Conservation (phyloP, 2,797 vertebrate genomes). For the Sebastes trivittatus region DNA sequence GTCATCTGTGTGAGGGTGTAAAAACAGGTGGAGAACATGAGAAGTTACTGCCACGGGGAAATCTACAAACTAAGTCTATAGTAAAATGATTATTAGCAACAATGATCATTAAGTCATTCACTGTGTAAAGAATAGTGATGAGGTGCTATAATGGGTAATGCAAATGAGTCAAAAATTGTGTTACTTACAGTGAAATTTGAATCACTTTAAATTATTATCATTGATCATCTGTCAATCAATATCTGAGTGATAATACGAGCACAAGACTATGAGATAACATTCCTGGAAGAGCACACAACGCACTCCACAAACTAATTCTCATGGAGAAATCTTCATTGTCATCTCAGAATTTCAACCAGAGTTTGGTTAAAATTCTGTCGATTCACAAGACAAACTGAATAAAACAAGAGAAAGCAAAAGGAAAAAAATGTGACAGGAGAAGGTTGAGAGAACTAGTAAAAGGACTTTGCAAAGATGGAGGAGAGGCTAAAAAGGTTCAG, state of each 20-base stretch:
- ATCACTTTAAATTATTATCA: conserved; percentile 45
- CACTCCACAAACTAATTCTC: conserved; percentile 70
- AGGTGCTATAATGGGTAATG: conserved; percentile 74
- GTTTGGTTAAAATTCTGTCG: conserved; percentile 85
- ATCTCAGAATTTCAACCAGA: conserved; percentile 85
- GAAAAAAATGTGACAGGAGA: conserved; percentile 82
- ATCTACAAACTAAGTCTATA: neutral
- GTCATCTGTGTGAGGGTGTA: conserved; percentile 88
- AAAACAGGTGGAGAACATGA: conserved; percentile 69
- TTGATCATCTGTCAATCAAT: conserved; percentile 63
- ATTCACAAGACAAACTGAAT: conserved; percentile 82
- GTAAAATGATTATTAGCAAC: conserved; percentile 8
- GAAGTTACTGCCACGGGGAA: conserved; percentile 61
- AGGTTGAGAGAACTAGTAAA: conserved; percentile 79
- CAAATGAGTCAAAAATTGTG: conserved; percentile 65
- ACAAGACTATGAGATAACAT: conserved; percentile 71
- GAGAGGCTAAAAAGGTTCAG: conserved; percentile 74
- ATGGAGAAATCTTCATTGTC: conserved; percentile 76
- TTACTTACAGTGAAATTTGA: conserved; percentile 65
- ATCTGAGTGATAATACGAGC: conserved; percentile 69
- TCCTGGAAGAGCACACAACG: conserved; percentile 67
- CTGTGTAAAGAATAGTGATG: conserved; percentile 65
- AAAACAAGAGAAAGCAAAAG: conserved; percentile 80
- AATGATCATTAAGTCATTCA: conserved; percentile 35
- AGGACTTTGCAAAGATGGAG: conserved; percentile 82